A percentile compares a stretch with the other conserved stretches of the same genome.
These are phyloP conservation scores for Pocillopora meandrina DNA, from an alignment of 92 coral and sea anemone genomes.

Conservation along the genomic window DNA sequence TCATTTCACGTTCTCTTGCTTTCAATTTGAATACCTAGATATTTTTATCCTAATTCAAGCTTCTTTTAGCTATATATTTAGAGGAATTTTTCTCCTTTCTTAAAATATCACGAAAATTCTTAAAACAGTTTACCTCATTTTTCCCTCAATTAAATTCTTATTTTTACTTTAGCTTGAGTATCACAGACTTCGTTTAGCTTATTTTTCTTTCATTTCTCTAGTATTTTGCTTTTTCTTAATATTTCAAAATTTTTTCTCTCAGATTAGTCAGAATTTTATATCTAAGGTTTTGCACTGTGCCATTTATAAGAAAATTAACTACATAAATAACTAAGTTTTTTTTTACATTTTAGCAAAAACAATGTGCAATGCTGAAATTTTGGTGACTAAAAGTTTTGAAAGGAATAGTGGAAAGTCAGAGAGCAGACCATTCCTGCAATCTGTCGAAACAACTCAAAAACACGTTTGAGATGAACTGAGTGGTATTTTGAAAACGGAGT, in stretches of 20 bases:
- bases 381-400: not conserved
- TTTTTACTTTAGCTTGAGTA: not conserved
- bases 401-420: not conserved
- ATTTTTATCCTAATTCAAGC: not conserved
- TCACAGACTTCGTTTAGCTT: not conserved
- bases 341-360: not conserved
- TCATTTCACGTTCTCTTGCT: not conserved
- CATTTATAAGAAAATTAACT: conserved; percentile 16
- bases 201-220: not conserved
- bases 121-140: not conserved
- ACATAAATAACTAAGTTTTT: not conserved
- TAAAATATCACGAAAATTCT: not conserved
- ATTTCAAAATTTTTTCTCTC: conserved; percentile 5
- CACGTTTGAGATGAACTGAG: not conserved
- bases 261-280: not conserved
- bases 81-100: not conserved
- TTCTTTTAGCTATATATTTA: not conserved
- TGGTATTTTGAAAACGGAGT: conserved; percentile 5
- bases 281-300: conserved; percentile 11
- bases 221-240: not conserved
- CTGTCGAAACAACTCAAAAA: not conserved
- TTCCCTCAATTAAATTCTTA: not conserved
- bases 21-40: not conserved
- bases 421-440: not conserved
- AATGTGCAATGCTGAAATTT: no score